Conservation (phyloP, 2,888 invertebrate genomes). For the Parapristionchus giblindavisi region DNA sequence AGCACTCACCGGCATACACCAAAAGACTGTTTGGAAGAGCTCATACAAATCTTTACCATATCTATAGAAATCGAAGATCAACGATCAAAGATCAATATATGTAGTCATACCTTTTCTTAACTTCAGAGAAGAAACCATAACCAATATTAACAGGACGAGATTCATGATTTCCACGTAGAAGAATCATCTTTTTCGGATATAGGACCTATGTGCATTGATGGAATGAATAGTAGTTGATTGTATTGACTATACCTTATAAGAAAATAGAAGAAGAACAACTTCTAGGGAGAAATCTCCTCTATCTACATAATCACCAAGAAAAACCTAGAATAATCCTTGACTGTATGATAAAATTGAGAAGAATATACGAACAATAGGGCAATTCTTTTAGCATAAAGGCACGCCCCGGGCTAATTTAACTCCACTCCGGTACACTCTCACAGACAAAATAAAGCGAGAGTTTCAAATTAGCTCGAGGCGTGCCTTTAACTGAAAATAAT, state of each 20-base stretch:
- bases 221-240: no score
- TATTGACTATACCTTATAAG: conserved; percentile 36
- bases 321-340: background rate
- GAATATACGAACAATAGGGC: no score
- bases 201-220: no score
- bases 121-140: conserved; percentile 34
- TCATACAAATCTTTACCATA: conserved; percentile 34
- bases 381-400: no score
- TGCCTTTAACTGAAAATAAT: no score
- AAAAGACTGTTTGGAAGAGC: conserved; percentile 36
- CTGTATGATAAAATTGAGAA: background rate
- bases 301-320: conserved; percentile 36
- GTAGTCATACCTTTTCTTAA: conserved; percentile 14
- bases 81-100: background rate
- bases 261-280: conserved; percentile 21
- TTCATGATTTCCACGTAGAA: conserved; percentile 36
- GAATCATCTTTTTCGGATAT: conserved; percentile 24
- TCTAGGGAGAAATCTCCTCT: conserved; percentile 35
- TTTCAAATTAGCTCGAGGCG: no score
- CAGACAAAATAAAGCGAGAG: no score
- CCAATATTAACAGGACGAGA: conserved; percentile 36
- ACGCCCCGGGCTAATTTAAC: no score
- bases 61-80: background rate
- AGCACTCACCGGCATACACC: conserved; percentile 33
- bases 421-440: no score